Evolutionary conservation across 2,888 invertebrate species (phyloP).

Genomic region (Drosophila leonis): DNA sequence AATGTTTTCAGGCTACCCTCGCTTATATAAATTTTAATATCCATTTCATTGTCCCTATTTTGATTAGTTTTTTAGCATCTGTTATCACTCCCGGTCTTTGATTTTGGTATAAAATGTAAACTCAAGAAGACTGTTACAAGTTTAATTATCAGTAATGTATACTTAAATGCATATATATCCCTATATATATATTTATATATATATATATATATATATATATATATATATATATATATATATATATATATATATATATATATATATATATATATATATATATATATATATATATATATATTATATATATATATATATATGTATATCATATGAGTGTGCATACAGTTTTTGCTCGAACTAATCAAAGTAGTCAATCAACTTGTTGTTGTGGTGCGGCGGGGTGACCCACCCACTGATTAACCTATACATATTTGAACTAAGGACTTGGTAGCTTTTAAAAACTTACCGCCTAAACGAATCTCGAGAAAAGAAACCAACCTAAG

Average conservation of each 20-base stretch:
- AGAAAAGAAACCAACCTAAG: conserved; percentile 10
- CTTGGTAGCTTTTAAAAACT: conserved; percentile 74
- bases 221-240: too few species aligned
- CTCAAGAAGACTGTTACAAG: conserved; percentile 85
- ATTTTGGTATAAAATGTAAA: conserved; percentile 77
- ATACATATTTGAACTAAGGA: conserved; percentile 78
- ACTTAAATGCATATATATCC: conserved; percentile 38
- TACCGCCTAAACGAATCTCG: conserved; percentile 71
- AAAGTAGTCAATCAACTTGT: conserved; percentile 71
- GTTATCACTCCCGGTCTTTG: conserved; percentile 39
- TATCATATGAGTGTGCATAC: conserved; percentile 36
- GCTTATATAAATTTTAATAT: conserved; percentile 15
- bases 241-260: conserved; percentile 31
- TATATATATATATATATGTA: conserved; percentile 16
- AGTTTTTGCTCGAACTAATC: conserved; percentile 74
- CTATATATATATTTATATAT: conserved; percentile 11
- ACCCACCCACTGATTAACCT: conserved; percentile 55
- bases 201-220: neutral
- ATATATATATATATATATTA: conserved; percentile 31
- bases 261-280: conserved; percentile 39
- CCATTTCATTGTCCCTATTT: conserved; percentile 19
- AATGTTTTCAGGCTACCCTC: neutral
- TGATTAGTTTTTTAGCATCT: conserved; percentile 12
- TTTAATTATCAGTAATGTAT: conserved; percentile 77
- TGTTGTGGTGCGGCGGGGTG: conserved; percentile 53